Conservation (phyloP, 2,113 vertebrate genomes). For the Aptenodytes forsteri region DNA sequence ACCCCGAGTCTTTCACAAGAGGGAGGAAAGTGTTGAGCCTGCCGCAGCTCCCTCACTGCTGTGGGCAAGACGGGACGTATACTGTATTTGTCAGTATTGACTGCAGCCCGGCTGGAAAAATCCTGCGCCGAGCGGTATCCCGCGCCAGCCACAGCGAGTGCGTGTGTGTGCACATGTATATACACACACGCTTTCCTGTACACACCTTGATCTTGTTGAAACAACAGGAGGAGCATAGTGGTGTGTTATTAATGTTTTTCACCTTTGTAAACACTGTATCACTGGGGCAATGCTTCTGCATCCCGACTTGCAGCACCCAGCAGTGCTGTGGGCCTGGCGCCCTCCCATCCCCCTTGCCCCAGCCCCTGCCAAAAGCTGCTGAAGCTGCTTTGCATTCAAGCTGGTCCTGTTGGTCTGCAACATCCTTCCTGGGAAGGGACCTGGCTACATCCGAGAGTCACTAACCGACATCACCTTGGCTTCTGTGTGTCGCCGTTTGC, state of each 20-base stretch:
- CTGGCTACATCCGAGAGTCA: neutral
- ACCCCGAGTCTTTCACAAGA: conserved; percentile 18
- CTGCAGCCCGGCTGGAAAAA: neutral
- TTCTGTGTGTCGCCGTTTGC: neutral
- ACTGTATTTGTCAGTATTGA: conserved; percentile 53
- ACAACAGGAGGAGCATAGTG: conserved; percentile 40
- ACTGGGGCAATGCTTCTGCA: neutral
- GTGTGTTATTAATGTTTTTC: neutral
- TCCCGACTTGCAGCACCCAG: neutral
- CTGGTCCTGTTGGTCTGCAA: neutral
- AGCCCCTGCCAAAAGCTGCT: neutral
- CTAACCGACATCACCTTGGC: accelerated
- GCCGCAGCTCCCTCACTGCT: neutral
- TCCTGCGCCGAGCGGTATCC: accelerated
- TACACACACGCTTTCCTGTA: neutral
- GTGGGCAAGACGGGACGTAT: conserved; percentile 19
- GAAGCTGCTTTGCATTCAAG: neutral
- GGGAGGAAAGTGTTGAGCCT: neutral
- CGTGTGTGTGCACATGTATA: neutral
- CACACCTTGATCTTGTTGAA: conserved; percentile 33
- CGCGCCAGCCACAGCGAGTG: neutral
- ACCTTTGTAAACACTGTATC: conserved; percentile 13
- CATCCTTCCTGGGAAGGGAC: neutral
- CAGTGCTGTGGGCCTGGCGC: neutral
- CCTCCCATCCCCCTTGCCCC: neutral